Evolutionary conservation across 2,888 invertebrate species (phyloP), one percentile per base, ranked within the genome.

Genomic region (Polydrusus cervinus): DNA sequence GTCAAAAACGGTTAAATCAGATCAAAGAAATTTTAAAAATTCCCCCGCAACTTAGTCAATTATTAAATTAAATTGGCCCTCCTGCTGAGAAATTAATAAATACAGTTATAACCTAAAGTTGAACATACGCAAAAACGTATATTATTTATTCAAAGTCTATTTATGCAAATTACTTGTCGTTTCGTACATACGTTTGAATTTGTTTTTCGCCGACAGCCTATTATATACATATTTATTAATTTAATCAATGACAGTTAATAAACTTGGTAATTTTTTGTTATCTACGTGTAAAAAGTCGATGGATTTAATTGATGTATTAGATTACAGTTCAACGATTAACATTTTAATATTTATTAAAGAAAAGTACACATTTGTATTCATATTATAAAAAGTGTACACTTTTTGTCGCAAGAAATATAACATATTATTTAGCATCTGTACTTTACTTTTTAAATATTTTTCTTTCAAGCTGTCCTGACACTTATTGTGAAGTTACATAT

Each of bases 111-210:
- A 13, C 45, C 45, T 57, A n/a, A 30, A 25, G 14, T 51, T 49
- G 40, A 49, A 70, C 49, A 51, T 49, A 51, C 43, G 49, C 61
- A 49, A 38, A 34, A 25, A 25, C 49, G 60, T 66, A 57, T 34
- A 34, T 34, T 34, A 34, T 7, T 34, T 61, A 73, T 67, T 65
- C 60, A 30, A 57, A 18, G 34, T 16, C 61, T 45, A 67, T 73
- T 73, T 73, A 73, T 73, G 72, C 60, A 73, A 66, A 73, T 73
- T n/a, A 38, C 57, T 47, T 73, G 72, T 73, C 66, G 61, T 67
- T 73, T 60, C 25, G 14, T 57, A 66, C 72, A 60, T 71, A 71
- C 25, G 55, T 55, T 45, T 16, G 71, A 72, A 72, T 72, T 72
- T 72, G 72, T 66, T 72, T 45, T 40, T 20, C 7, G 64, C 45